These are phyloP conservation scores for Limnothrissa miodon DNA, from an alignment of 2,113 vertebrate genomes.

Conservation along the genomic window DNA sequence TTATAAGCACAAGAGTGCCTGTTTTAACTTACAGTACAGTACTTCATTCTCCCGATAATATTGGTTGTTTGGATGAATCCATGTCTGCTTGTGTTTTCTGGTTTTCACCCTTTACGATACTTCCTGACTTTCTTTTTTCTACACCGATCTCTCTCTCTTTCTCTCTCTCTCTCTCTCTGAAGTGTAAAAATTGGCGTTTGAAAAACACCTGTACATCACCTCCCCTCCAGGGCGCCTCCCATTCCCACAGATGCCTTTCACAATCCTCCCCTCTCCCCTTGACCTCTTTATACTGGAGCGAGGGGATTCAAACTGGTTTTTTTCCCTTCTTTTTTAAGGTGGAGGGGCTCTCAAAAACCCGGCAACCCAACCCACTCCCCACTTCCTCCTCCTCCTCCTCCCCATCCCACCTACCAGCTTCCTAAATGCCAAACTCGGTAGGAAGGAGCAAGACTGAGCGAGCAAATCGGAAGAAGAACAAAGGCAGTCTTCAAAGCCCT, in stretches of 20 bases:
- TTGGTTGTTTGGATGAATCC: neutral
- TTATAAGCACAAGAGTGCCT: neutral
- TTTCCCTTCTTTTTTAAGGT: neutral
- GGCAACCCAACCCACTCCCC: neutral
- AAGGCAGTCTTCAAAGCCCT: constrained; percentile 54
- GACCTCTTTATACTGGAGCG: neutral
- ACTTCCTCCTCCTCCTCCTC: no score
- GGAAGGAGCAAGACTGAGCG: constrained; percentile 26
- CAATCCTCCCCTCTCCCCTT: neutral
- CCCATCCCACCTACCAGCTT: neutral
- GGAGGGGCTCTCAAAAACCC: neutral
- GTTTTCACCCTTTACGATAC: no score
- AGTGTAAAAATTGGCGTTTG: constrained; percentile 9
- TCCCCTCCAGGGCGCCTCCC: neutral
- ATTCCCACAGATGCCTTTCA: neutral
- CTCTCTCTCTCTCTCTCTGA: neutral
- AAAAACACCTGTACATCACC: neutral
- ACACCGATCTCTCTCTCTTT: no score
- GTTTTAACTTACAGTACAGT: neutral
- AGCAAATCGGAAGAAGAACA: constrained; percentile 49
- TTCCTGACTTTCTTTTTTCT: no score
- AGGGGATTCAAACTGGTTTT: neutral
- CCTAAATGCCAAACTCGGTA: constrained; percentile 48
- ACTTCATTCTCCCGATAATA: neutral
- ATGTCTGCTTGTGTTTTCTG: neutral